phyloP scores from a whole-genome alignment of 2,888 invertebrate species.

The Synergus laeviventris region DNA sequence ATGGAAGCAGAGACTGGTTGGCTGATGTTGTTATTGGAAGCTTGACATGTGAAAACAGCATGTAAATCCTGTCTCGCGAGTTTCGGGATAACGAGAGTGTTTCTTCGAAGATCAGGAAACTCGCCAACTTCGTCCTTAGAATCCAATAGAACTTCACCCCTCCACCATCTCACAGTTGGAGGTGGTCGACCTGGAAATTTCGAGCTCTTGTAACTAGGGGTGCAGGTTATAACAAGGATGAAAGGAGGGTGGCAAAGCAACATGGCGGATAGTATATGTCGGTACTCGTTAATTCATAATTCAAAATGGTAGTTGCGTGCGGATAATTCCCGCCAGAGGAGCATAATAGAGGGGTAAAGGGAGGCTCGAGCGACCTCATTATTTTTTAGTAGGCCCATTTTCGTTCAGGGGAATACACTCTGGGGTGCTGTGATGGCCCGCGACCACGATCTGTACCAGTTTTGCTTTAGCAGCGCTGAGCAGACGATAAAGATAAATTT shows the following conservation, averaged over 20 bases:
- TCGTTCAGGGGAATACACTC: conserved; percentile 43
- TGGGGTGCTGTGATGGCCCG: conserved; percentile 33
- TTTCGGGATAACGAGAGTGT: conserved; percentile 80
- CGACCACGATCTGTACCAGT: conserved; percentile 43
- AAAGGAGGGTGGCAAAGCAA: conserved; percentile 35
- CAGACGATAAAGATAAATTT: conserved; percentile 62
- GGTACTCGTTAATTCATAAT: conserved; percentile 70
- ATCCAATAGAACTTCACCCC: conserved; percentile 82
- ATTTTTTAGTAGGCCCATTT: conserved; percentile 47
- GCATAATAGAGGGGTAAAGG: conserved; percentile 46
- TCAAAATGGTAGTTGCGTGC: conserved; percentile 69
- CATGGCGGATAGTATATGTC: conserved; percentile 44
- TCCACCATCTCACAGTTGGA: conserved; percentile 87
- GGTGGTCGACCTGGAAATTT: conserved; percentile 81
- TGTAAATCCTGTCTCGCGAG: conserved; percentile 85
- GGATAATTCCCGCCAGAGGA: conserved; percentile 62
- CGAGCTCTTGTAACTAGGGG: conserved; percentile 19
- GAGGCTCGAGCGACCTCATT: conserved; percentile 60
- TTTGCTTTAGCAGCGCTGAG: conserved; percentile 48
- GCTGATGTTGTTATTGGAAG: conserved; percentile 85
- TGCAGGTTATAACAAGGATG: neutral
- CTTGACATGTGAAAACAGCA: conserved; percentile 86
- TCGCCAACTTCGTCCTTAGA: conserved; percentile 78
- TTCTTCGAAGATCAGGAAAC: conserved; percentile 78
- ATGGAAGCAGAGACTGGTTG: conserved; percentile 83